Evolutionary conservation across 1,140 invertebrate species (phyloP).

Genomic region (Stegodyphus mimosarum): DNA sequence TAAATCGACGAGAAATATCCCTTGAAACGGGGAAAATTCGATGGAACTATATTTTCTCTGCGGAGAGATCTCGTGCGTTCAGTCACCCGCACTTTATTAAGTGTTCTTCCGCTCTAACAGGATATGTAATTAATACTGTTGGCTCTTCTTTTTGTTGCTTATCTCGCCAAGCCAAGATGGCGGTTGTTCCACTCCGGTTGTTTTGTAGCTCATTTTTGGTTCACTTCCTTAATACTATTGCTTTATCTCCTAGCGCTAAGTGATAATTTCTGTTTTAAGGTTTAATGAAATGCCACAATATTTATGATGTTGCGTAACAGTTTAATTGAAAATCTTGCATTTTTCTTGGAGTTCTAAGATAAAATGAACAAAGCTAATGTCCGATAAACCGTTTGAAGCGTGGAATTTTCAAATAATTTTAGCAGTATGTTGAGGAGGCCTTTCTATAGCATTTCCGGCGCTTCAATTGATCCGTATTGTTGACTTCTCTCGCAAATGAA

Average conservation of each 20-base stretch:
- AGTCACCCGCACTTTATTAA: slow-evolving; percentile 37
- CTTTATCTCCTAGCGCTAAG: slow-evolving; percentile 18
- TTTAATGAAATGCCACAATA: slow-evolving; percentile 51
- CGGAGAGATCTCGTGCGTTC: not conserved
- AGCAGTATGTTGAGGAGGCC: no score
- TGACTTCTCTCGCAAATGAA: no score
- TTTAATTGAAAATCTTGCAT: slow-evolving; percentile 36
- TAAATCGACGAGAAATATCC: slow-evolving; percentile 13
- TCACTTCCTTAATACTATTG: slow-evolving; percentile 10
- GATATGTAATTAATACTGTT: slow-evolving; percentile 54
- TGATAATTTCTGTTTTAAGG: slow-evolving; percentile 36
- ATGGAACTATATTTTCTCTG: not conserved
- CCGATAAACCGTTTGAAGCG: no score
- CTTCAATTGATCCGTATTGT: no score
- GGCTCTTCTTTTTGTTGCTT: slow-evolving; percentile 35
- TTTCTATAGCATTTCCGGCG: no score
- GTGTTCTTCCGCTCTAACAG: slow-evolving; percentile 44
- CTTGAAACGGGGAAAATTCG: slow-evolving; percentile 1
- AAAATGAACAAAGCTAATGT: no score
- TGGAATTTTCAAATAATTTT: no score
- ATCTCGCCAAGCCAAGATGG: slow-evolving; percentile 53
- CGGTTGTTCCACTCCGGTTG: slow-evolving; percentile 42
- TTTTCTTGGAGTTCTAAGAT: no score
- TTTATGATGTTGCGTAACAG: slow-evolving; percentile 32
- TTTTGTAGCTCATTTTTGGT: slow-evolving; percentile 30